phyloP scores from a whole-genome alignment of 2,888 invertebrate species.

The Idaea aversata region DNA sequence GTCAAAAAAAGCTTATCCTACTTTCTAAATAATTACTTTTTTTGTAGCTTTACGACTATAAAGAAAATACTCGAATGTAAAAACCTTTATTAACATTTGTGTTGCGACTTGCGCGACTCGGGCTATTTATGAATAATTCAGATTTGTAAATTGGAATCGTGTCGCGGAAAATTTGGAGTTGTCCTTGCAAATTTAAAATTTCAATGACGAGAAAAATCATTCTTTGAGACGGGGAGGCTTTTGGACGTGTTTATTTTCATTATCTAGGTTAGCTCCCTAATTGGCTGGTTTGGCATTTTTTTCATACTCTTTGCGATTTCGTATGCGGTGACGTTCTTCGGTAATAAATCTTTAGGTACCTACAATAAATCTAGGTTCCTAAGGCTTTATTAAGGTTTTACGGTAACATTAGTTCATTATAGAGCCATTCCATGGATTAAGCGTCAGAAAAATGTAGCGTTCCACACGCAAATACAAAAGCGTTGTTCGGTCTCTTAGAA shows the following conservation, averaged over 20 bases:
- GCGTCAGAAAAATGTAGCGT: conserved; percentile 34
- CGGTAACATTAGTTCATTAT: conserved; percentile 7
- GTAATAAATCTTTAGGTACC: background rate
- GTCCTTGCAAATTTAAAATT: conserved; percentile 41
- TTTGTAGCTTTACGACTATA: conserved; percentile 6
- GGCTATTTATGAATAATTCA: conserved; percentile 57
- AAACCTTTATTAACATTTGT: conserved; percentile 33
- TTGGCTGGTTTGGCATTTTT: background rate
- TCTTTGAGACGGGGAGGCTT: background rate
- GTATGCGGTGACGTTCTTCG: background rate
- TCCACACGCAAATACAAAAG: conserved; percentile 43
- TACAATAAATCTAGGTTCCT: background rate
- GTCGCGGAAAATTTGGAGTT: conserved; percentile 47
- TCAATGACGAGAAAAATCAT: conserved; percentile 33
- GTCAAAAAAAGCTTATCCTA: conserved; percentile 19
- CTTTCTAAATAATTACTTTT: conserved; percentile 14
- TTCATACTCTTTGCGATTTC: background rate
- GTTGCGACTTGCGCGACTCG: conserved; percentile 18
- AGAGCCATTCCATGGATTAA: conserved; percentile 33
- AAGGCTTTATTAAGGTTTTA: conserved; percentile 2
- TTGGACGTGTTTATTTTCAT: background rate
- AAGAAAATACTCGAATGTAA: conserved; percentile 9
- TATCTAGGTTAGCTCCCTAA: background rate
- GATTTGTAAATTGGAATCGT: conserved; percentile 47
- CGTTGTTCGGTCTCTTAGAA: conserved; percentile 36